Evolutionary conservation across 2,797 vertebrate species (phyloP).

Genomic region (Paguma larvata): DNA sequence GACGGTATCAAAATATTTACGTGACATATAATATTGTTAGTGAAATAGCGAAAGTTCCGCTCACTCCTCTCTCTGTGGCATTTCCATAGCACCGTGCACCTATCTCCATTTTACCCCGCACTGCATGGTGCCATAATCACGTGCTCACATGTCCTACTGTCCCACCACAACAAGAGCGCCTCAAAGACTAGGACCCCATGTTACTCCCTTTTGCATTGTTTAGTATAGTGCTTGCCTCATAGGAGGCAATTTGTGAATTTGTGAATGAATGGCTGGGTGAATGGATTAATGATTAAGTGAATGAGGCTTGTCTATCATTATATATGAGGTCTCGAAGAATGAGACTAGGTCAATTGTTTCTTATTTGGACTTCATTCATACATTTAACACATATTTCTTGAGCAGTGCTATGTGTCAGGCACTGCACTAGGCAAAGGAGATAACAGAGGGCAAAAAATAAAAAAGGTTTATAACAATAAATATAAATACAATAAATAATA

Average conservation of each 20-base stretch:
- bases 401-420: background rate
- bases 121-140: background rate
- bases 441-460: background rate
- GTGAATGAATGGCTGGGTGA: background rate
- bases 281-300: background rate
- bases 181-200: background rate
- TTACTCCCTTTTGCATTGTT: background rate
- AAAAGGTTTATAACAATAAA: background rate
- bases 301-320: background rate
- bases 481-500: too few relatives aligned
- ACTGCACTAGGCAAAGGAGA: background rate
- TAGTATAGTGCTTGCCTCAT: background rate
- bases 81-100: background rate
- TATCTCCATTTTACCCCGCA: background rate
- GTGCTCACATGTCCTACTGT: background rate
- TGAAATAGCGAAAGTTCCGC: background rate
- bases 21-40: background rate
- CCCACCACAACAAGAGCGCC: background rate
- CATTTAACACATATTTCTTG: slow-evolving; percentile 8
- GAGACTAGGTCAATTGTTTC: background rate
- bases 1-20: background rate
- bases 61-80: background rate
- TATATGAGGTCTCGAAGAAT: background rate
- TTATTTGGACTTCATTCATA: background rate
- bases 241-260: background rate